Base-by-base conservation (phyloP, 2,113 vertebrate genomes). In the Carassius gibelio region DNA sequence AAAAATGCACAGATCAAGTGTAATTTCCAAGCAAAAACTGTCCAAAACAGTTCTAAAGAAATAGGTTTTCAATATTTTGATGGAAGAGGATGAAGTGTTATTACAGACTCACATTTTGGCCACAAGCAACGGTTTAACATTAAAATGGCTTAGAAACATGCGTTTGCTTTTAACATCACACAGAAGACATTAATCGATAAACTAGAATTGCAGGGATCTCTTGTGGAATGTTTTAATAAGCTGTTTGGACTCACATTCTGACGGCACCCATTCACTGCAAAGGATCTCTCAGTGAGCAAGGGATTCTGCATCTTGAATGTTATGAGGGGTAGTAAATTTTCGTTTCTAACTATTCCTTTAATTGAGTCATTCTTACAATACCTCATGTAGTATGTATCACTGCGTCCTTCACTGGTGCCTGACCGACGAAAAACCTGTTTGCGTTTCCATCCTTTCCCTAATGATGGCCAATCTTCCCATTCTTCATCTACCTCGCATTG, bases 371-470 rank as follows among this genome's bases (percentile, higher is more conserved):
- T 42, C 9, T 34, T 82, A 68, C 9, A 14, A 61, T 95, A 97
- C 97, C 97, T 96, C 83, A 95, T 87, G 78, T 97, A 98, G 88
- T 98, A 98, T 1, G 95, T 95, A 90, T 98, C 97, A 68, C 93
- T 95, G 55, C 96, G 95, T 62, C 96, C 96, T 9, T 95, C 89
- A 72, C 95, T 95, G 5, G 89, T 91, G 14, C 96, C 96, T 7
- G 95, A 96, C 55, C 95, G 96, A 1, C 97, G 95, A 50, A 95
- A 91, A 62, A 95, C 94, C 87, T 95, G 94, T 86, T 94, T 96
- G 23, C 96, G 95, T 89, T 96, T 97, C 97, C 97, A 97, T 38
- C 96, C 96, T 0, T 93, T 90, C 78, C 96, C 96, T 75, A 98
- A 90, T 4, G 81, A 78, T 1, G 96, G 93, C 88, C 96, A 97